phyloP scores from a whole-genome alignment of 2,797 vertebrate species.

The Rhinatrema bivittatum region DNA sequence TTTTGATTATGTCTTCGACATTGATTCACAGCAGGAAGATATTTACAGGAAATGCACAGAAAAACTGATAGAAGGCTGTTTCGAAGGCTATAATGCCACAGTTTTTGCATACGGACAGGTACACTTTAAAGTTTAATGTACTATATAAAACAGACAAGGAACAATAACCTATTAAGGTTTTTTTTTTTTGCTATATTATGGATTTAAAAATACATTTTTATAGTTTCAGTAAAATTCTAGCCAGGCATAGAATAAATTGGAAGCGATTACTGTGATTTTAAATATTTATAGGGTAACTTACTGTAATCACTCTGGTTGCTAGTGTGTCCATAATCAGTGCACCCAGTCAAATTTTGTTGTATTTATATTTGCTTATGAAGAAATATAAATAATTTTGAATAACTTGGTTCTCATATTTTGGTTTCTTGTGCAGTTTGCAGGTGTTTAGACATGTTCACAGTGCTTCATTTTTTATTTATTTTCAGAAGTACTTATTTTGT shows the following conservation, averaged over 20 bases:
- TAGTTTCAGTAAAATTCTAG: neutral
- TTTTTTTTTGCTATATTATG: neutral
- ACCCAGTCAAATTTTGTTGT: no score
- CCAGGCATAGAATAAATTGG: no score
- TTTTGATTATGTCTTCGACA: constrained; percentile 89
- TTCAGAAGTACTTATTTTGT: neutral
- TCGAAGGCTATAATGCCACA: constrained; percentile 94
- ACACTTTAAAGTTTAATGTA: no score
- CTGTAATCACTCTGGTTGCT: no score
- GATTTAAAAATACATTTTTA: constrained; percentile 4
- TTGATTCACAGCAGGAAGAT: constrained; percentile 79
- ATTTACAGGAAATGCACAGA: constrained; percentile 84
- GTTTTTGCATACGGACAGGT: constrained; percentile 96
- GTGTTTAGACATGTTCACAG: rapidly evolving
- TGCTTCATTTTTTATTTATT: neutral
- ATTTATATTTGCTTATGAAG: constrained; percentile 2
- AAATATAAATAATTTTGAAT: neutral
- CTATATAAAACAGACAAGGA: no score
- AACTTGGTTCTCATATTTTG: no score
- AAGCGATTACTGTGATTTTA: no score
- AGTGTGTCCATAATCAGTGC: no score
- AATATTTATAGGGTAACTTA: no score
- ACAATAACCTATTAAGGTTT: neutral
- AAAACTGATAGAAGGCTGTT: constrained; percentile 89
- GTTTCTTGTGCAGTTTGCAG: neutral